Conservation (phyloP, 2,888 invertebrate genomes). For the Melinopterus prodromus region DNA sequence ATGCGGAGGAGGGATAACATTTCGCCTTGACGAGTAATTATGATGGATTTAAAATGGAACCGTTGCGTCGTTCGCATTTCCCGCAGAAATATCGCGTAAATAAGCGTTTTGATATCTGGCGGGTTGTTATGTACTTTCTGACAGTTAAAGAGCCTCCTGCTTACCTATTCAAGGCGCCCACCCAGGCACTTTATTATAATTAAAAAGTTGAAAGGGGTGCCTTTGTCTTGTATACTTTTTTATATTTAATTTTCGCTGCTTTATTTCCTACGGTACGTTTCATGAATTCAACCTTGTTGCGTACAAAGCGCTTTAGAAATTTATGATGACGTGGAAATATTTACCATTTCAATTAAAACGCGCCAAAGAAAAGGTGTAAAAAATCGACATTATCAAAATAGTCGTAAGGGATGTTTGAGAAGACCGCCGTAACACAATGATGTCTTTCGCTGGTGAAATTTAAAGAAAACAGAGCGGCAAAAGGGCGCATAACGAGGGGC, state of each 20-base stretch:
- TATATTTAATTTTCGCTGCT: background rate
- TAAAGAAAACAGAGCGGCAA: slow-evolving; percentile 22
- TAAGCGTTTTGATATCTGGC: background rate
- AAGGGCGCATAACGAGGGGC: slow-evolving; percentile 14
- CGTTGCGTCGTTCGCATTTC: background rate
- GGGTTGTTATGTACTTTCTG: background rate
- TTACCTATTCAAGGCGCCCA: background rate
- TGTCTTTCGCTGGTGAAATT: slow-evolving; percentile 8
- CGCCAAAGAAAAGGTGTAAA: background rate
- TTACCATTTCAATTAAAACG: background rate
- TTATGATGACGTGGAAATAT: background rate
- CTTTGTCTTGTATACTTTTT: background rate
- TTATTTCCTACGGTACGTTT: background rate
- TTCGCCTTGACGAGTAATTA: background rate
- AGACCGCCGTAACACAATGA: background rate
- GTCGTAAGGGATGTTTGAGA: background rate
- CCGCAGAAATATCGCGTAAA: background rate
- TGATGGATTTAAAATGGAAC: background rate
- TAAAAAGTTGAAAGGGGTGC: background rate
- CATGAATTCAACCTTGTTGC: background rate
- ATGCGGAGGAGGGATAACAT: background rate
- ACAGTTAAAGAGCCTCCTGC: background rate
- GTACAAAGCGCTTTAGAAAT: background rate
- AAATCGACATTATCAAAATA: background rate
- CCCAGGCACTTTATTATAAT: background rate